Percentiles rank a stretch among this genome's conserved stretches.
phyloP scores from a whole-genome alignment of 2,113 vertebrate genomes.

The Eptesicus fuscus region DNA sequence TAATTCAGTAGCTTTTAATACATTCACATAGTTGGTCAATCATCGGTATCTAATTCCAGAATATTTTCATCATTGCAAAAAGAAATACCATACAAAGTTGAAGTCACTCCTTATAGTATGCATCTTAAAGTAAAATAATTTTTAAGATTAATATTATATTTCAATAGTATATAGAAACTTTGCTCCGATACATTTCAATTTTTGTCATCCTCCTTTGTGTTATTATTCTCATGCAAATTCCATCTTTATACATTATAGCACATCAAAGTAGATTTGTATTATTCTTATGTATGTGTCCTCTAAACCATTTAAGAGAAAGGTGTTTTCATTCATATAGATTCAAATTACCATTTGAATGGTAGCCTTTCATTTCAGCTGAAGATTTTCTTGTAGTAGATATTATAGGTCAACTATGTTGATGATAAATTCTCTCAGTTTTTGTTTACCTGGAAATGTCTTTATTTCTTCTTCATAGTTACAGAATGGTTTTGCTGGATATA shows the following conservation, averaged over 20 bases:
- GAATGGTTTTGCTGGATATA: not conserved
- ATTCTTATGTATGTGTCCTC: not conserved
- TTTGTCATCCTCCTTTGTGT: not conserved
- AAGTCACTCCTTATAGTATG: not conserved
- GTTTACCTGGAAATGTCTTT: not conserved
- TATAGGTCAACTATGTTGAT: not conserved
- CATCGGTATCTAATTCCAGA: not conserved
- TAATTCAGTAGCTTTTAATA: too few relatives aligned
- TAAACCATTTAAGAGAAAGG: not conserved
- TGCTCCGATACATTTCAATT: not conserved
- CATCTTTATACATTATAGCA: not conserved
- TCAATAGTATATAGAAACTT: not conserved
- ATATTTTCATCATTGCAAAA: not conserved
- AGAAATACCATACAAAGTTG: not conserved
- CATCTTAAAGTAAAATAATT: not conserved
- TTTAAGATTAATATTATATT: not conserved
- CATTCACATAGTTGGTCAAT: not conserved
- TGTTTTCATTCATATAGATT: not conserved
- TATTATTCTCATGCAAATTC: not conserved
- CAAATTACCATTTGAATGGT: not conserved
- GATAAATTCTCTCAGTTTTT: not conserved
- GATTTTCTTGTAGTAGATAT: not conserved
- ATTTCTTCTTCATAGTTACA: not conserved
- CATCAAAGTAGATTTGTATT: not conserved
- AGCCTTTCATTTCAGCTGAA: not conserved